Conservation (phyloP, 2,888 invertebrate genomes). For the Aporophyla lueneburgensis region DNA sequence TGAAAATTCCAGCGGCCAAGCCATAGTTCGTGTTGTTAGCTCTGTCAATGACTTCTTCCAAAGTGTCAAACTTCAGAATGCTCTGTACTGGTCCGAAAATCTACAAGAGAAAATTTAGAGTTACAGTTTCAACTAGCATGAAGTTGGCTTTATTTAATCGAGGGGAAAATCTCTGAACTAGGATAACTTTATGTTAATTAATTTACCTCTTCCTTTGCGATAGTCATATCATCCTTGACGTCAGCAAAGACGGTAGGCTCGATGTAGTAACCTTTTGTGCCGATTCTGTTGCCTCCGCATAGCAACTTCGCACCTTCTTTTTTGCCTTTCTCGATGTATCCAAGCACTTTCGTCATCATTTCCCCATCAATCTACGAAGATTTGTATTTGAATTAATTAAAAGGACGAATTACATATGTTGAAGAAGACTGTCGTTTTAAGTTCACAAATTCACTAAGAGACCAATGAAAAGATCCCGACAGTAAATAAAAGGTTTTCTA, state of each 20-base stretch:
- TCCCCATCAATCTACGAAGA: slow-evolving; percentile 92
- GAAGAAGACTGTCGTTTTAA: background rate
- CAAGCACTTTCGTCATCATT: slow-evolving; percentile 94
- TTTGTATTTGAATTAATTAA: background rate
- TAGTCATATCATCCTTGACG: slow-evolving; percentile 94
- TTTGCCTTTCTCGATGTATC: slow-evolving; percentile 94
- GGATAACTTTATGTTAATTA: too few species aligned
- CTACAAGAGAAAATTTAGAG: slow-evolving; percentile 79
- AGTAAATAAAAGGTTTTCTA: background rate
- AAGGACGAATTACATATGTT: too few species aligned
- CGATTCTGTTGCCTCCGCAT: slow-evolving; percentile 93
- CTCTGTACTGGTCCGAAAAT: slow-evolving; percentile 98
- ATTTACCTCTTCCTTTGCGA: slow-evolving; percentile 94
- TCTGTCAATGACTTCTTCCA: slow-evolving; percentile 95
- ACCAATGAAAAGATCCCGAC: background rate
- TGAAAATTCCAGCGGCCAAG: slow-evolving; percentile 95
- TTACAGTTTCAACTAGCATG: background rate
- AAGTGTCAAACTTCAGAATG: slow-evolving; percentile 94
- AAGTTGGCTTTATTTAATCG: background rate
- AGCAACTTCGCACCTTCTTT: slow-evolving; percentile 95
- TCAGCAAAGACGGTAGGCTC: slow-evolving; percentile 95
- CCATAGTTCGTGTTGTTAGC: slow-evolving; percentile 96
- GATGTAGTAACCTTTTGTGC: slow-evolving; percentile 93
- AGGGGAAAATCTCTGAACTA: too few species aligned
- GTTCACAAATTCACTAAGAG: background rate